Evolutionary conservation across 2,113 vertebrate genomes (phyloP), one percentile per base, ranked within the genome.

Genomic region (Oxygymnocypris stewartii): DNA sequence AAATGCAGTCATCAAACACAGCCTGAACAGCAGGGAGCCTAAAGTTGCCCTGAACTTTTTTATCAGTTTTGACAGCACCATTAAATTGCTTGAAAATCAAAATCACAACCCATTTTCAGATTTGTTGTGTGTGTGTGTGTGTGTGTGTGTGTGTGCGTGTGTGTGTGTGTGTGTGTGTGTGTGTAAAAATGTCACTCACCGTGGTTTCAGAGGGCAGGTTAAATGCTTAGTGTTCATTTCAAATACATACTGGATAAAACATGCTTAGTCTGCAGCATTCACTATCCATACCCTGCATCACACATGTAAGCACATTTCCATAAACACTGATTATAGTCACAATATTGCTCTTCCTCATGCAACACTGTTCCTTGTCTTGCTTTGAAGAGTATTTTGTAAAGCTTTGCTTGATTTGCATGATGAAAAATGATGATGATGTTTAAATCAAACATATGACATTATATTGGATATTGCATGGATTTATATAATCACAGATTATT

Each of bases 251-350:
- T 14, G 44, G 37, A 74, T 80, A 84, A 47, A 57, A 76, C 81
- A 84, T 77, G 81, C 78, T 25, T 61, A 40, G 31, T 59, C 63
- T 23, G 23, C 54, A 84, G 20, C 61, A n/a, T 80, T 65, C 77
- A 80, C 44, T n/a, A 28, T 51, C 63, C 65, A 85, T 71, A 77
- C 61, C 42, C n/a, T 25, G 47, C 83, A 88, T 77, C 83, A 85
- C 49, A 51, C 31, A 4, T n/a, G 69, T 74, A 77, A 88, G 82
- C 76, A 85, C 76, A 85, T 59, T 80, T 84, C 69, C 77, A 81
- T 35, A 51, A 49, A 51, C 80, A 84, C 61, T 59, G 79, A 86
- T 25, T 67, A 67, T 16, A 73, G 18, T 69, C 31, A 44, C 47
- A 73, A 31, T 69, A 82, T 67, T 18, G 54, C 54, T 2, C 54